Base-by-base conservation (phyloP, 2,113 vertebrate species). In the Microcebus griseorufus region DNA sequence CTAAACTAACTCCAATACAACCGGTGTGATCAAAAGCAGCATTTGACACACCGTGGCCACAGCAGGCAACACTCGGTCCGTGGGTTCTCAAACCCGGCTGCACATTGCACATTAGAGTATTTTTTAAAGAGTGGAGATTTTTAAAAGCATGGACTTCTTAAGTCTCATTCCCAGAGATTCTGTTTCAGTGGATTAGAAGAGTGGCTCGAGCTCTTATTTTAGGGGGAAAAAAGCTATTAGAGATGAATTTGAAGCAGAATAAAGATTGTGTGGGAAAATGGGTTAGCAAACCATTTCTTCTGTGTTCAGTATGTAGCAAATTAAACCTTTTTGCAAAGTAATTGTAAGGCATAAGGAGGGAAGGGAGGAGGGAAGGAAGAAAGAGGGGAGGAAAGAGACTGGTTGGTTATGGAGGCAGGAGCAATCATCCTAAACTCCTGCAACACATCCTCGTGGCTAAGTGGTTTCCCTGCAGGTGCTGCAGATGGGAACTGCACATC, bases 251-350 rank as follows among this genome's bases (percentile, higher is more conserved):
- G 55, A 48, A 62, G 39, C 53, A 51, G 27, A 88, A n/a, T 58
- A 58, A 76, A 69, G 65, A 92, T 27, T 34, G 9, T 70, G 9
- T 69, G 39, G 75, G 42, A 76, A 85, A 22, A 42, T 13, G 14
- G 27, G 27, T 73, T 53, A 85, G 82, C 14, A 84, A 82, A 48
- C 16, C 12, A 48, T 10, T 94, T 85, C 51, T 73, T 76, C 32
- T 18, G 39, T 72, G 29, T 81, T 48, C 27, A 82, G 23, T 42
- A 82, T 29, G 25, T 55, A 32, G 7, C 64, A 93, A 62, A 25
- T 58, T 37, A 60, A 72, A 90, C 65, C 67, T 88, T 73, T 91
- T 93, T 76, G 53, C 42, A 91, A 93, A 85, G 53, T 20, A 82
- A 84, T n/a, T 79, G 42, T 45, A 58, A 82, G 18, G 27, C 55